A percentile compares a stretch with the other conserved stretches of the same genome.
These are phyloP conservation scores for Eledone cirrhosa DNA, from an alignment of 2,888 invertebrate species.

Conservation along the genomic window DNA sequence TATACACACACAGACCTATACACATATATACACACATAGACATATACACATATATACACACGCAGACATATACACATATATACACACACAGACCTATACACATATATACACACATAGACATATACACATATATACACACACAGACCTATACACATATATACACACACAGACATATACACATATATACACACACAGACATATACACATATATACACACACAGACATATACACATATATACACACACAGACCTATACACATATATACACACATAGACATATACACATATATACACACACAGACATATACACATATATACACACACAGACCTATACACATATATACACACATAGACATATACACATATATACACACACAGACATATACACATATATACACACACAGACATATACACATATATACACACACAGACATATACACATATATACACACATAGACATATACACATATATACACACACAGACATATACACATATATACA, in stretches of 20 bases:
- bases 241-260: neutral
- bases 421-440: neutral
- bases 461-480: neutral
- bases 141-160: neutral
- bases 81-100: neutral
- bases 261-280: neutral
- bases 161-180: neutral
- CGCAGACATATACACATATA: neutral
- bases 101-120: neutral
- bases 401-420: neutral
- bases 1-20: neutral
- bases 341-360: neutral
- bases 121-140: neutral
- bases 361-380: neutral
- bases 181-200: neutral
- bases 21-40: neutral
- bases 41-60: neutral
- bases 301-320: neutral
- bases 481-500: neutral
- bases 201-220: neutral
- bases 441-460: neutral
- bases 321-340: neutral
- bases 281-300: neutral
- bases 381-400: neutral
- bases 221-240: neutral